phyloP scores from a whole-genome alignment of 2,797 vertebrate genomes.

The Cichlasoma orientale region DNA sequence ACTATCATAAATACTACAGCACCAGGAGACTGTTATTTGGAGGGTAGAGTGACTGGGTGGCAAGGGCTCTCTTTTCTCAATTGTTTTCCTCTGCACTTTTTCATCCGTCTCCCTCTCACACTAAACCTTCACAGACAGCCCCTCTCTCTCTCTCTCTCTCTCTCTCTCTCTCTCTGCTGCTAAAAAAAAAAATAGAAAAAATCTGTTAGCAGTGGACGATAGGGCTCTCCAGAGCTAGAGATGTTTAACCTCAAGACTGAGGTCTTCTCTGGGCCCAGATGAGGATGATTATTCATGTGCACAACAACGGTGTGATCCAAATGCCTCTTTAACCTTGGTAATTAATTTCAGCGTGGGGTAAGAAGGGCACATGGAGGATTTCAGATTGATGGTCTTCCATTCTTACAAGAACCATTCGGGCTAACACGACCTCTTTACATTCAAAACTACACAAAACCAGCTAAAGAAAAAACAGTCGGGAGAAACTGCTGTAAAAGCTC shows the following conservation, averaged over 20 bases:
- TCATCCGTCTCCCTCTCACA: constrained; percentile 27
- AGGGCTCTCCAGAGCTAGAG: constrained; percentile 23
- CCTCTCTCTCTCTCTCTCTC: neutral
- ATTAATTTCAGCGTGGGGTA: constrained; percentile 70
- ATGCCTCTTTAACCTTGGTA: constrained; percentile 63
- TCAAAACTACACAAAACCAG: neutral
- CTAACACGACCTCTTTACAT: neutral
- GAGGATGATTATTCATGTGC: constrained; percentile 68
- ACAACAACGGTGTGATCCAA: constrained; percentile 53
- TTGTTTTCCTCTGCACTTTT: constrained; percentile 7
- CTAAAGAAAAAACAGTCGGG: neutral
- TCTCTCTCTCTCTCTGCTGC: neutral
- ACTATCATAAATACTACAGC: constrained; percentile 22
- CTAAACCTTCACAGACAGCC: neutral
- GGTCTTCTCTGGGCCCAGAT: constrained; percentile 50
- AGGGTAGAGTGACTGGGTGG: constrained; percentile 14
- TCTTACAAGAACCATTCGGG: neutral
- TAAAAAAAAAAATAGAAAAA: constrained; percentile 11
- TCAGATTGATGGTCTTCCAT: constrained; percentile 53
- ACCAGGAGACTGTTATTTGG: constrained; percentile 29
- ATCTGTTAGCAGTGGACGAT: constrained; percentile 22
- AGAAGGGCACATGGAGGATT: constrained; percentile 33
- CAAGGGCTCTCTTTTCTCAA: constrained; percentile 1
- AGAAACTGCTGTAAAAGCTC: neutral
- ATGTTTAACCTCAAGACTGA: constrained; percentile 60